Conservation (phyloP, 2,888 invertebrate genomes). For the Drosophila austrosaltans region DNA sequence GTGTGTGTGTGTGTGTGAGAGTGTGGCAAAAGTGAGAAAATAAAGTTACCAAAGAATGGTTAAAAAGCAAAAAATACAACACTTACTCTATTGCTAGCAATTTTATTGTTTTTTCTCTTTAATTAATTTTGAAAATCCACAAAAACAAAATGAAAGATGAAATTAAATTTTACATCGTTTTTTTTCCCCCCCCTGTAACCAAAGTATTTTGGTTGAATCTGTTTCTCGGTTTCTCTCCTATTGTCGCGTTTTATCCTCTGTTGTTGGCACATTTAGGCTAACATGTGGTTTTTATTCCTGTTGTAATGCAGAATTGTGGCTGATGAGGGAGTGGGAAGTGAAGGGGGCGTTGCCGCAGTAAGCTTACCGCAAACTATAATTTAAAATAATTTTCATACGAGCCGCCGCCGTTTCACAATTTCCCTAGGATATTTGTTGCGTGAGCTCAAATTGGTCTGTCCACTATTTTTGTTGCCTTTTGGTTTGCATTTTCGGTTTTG, state of each 20-base stretch:
- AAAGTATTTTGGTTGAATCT: conserved; percentile 35
- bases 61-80: conserved; percentile 9
- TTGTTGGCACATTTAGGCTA: conserved; percentile 63
- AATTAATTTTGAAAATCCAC: conserved; percentile 1
- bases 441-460: conserved; percentile 27
- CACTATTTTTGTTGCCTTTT: conserved; percentile 6
- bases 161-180: neutral
- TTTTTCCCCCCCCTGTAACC: conserved; percentile 3
- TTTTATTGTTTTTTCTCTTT: neutral
- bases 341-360: conserved; percentile 24
- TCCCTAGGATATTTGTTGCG: conserved; percentile 17
- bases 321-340: neutral
- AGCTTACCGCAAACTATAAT: conserved; percentile 56
- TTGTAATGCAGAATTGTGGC: neutral
- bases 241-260: conserved; percentile 42
- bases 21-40: conserved; percentile 7
- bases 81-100: neutral
- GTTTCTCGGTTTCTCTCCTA: conserved; percentile 19
- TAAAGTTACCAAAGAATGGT: conserved; percentile 21
- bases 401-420: conserved; percentile 31
- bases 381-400: conserved; percentile 69
- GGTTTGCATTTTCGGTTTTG: conserved; percentile 1
- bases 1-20: neutral
- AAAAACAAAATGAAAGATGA: neutral
- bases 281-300: conserved; percentile 46